Base-by-base conservation (phyloP, 1,140 invertebrate genomes). In the Drosophila sechellia region DNA sequence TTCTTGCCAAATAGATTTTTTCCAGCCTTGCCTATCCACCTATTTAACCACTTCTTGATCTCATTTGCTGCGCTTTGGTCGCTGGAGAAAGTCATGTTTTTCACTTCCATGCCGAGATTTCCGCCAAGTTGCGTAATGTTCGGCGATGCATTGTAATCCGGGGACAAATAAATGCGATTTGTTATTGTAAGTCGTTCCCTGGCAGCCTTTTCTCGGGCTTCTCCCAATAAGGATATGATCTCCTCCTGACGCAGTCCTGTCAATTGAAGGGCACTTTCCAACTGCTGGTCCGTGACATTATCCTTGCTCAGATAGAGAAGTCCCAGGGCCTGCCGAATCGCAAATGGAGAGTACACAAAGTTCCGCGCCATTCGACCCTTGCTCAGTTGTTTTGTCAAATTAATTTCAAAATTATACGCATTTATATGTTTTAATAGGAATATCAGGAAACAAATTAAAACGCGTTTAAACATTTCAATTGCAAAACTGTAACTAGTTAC, bases 111-210 rank as follows among this genome's bases (percentile, higher is more conserved):
- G 5, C 20, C 4, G 0, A 72, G 12, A 3, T 1, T 6, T 17
- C 0, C 15, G 20, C 48, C 35, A 1, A 60, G 1, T 13, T n/a
- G 13, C 17, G 5, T 34, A 3, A 61, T 22, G 4, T 48, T 0
- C 2, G 8, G 1, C 0, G 49, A n/a, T 13, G 15, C 15, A 1
- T 5, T 11, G 22, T 56, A 20, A 3, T 45, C 4, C 0, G 13
- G 5, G 10, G 58, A 1, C 0, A 45, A 27, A 34, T 27, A 74
- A 20, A 74, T 22, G 5, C 48, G 25, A 40, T 63, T 74, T 8
- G 13, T 39, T 4, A 64, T 20, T 4, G 0, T n/a, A 6, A 74
- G 56, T 11, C 53, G 0, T 10, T 61, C 15, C 2, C 0, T 4
- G 0, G 10, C 1, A 0, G 25, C 52, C 5, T 27, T 64, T 0